Conservation (phyloP, 23 tunicate genomes). For the Ascidia mentula region DNA sequence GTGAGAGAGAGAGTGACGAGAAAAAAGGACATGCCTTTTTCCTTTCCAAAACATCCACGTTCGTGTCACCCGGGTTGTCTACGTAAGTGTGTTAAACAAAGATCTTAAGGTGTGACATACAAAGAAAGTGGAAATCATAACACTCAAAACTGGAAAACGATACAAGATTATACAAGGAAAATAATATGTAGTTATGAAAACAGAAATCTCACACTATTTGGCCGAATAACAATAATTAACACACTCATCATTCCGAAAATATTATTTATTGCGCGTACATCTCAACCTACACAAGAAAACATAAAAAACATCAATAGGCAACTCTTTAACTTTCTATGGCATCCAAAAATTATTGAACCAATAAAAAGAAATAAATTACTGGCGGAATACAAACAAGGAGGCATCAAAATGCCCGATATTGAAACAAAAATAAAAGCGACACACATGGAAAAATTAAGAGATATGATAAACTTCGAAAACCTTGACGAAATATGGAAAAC, state of each 20-base stretch:
- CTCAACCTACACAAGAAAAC: not conserved
- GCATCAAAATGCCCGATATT: conserved; percentile 7
- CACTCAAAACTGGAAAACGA: conserved; percentile 10
- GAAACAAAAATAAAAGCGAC: not conserved
- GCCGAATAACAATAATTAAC: not conserved
- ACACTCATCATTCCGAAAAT: not conserved
- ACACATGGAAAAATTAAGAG: not conserved
- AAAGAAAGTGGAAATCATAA: no score
- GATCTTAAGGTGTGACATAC: no score
- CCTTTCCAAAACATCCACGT: no score
- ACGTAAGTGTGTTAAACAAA: no score
- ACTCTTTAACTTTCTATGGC: conserved; percentile 2
- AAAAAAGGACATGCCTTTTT: no score
- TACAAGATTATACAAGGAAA: not conserved
- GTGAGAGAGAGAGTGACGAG: no score
- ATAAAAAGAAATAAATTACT: not conserved
- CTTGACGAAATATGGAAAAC: no score
- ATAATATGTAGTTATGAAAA: not conserved
- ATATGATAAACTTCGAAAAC: not conserved
- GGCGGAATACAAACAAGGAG: not conserved
- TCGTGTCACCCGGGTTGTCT: no score
- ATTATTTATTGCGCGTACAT: not conserved
- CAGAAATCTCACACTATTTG: not conserved
- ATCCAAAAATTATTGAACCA: conserved; percentile 4
- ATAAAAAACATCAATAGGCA: not conserved